Base-by-base conservation (phyloP, 2,888 invertebrate species). In the Habroteleia sp. region DNA sequence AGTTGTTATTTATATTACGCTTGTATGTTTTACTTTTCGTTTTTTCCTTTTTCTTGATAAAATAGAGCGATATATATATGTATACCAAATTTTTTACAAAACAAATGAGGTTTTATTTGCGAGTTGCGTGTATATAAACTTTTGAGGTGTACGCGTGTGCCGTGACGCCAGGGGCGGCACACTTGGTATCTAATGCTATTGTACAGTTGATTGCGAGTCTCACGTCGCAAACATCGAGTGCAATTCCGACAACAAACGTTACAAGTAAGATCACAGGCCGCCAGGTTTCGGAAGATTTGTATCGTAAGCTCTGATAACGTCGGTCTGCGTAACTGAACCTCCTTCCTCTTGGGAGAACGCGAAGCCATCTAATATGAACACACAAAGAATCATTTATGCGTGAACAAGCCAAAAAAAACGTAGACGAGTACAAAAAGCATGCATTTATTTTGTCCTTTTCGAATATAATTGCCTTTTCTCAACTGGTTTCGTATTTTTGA, bases 281-380 rank as follows among this genome's bases (percentile, higher is more conserved):
- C 91, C 93, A 81, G 94, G 93, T 89, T 95, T 94, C 89, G 95
- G 95, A 88, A 93, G 92, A 87, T 95, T 96, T 82, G 97, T 97
- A 91, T 98, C 96, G 93, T 98, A 98, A 52, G 96, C 96, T 88
- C 98, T 93, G 89, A 99, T 97, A 87, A 98, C 94, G 86, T 96
- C 96, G 80, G 97, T 95, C 91, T 98, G 96, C 50, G 96, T 94
- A 77, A 99, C 96, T 83, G 94, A 95, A 80, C 97, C 98, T 87
- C 97, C 96, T 91, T 99, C 99, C 90, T 99, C 99, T 94, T 99
- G 99, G 37, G 98, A 99, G 91, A 99, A 99, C 80, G 99, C 98
- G 91, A 95, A 98, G 78, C 98, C 98, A 93, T 97, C 97, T 98
- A 90, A 62, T 41, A 7, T 8, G 0, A 7, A 23, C 11, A n/a